phyloP scores from a whole-genome alignment of 2,888 invertebrate genomes.

The Aphidoletes aphidimyza region DNA sequence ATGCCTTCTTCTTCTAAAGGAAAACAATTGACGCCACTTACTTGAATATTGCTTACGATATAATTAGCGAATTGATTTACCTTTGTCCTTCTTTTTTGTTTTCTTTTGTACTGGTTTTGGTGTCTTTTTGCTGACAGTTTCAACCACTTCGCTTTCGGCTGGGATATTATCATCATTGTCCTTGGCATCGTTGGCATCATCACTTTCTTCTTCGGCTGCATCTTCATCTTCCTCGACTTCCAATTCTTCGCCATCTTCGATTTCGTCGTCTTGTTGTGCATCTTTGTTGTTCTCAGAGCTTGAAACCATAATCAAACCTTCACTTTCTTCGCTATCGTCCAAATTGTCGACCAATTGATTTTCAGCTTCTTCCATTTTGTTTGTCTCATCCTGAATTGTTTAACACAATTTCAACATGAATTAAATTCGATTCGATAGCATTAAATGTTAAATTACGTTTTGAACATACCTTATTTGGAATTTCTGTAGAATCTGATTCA shows the following conservation, averaged over 20 bases:
- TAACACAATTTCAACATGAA: no score
- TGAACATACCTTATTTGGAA: neutral
- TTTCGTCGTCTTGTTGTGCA: conserved; percentile 29
- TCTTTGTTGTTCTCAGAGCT: conserved; percentile 12
- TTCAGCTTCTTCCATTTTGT: conserved; percentile 50
- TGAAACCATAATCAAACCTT: conserved; percentile 53
- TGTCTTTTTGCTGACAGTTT: conserved; percentile 17
- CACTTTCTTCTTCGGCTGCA: neutral
- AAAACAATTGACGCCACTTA: no score
- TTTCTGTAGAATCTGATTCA: neutral
- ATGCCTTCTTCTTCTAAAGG: neutral
- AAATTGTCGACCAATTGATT: neutral
- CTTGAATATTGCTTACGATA: no score
- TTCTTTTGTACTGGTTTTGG: neutral
- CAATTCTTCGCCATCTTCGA: conserved; percentile 19
- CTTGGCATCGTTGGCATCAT: neutral
- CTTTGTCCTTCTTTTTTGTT: conserved; percentile 50
- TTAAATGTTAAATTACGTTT: no score
- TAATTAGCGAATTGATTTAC: no score
- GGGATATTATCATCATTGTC: conserved; percentile 50
- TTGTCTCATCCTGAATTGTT: neutral
- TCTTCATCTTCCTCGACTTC: conserved; percentile 19
- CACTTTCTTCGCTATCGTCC: conserved; percentile 38
- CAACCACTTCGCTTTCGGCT: neutral
- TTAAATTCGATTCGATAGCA: no score